phyloP scores from a whole-genome alignment of 2,797 vertebrate species.

The Clarias fuscus region DNA sequence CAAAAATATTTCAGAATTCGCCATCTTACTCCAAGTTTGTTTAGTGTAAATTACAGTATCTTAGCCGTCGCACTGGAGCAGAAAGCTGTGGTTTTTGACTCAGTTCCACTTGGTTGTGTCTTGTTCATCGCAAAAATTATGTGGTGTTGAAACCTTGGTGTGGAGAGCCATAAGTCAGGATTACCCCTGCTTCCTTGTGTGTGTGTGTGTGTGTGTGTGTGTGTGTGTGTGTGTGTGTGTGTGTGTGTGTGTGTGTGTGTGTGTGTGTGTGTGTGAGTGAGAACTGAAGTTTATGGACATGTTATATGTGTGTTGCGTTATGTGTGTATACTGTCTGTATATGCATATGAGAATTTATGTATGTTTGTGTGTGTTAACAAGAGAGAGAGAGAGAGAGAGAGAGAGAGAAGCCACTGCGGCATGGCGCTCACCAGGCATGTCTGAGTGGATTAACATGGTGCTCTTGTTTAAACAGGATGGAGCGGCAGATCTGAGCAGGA shows the following conservation, averaged over 20 bases:
- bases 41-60: not conserved
- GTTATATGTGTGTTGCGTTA: constrained; percentile 7
- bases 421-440: constrained; percentile 60
- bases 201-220: not conserved
- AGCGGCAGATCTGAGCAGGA: constrained; percentile 58
- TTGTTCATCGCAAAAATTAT: constrained; percentile 38
- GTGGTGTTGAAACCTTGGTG: constrained; percentile 41
- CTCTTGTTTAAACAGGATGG: constrained; percentile 68
- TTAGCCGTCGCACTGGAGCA: not conserved
- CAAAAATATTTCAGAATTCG: not conserved
- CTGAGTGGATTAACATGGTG: constrained; percentile 64
- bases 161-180: constrained; percentile 29
- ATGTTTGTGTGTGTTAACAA: not conserved
- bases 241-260: too few relatives aligned
- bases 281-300: constrained; percentile 6
- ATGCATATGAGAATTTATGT: not conserved
- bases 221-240: too few relatives aligned
- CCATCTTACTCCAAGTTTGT: not conserved
- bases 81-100: not conserved
- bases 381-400: constrained; percentile 4
- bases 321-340: not conserved
- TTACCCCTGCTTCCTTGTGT: constrained; percentile 36
- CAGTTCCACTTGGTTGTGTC: not conserved
- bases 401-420: constrained; percentile 1
- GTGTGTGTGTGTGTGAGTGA: not conserved